phyloP scores from a whole-genome alignment of 2,888 invertebrate genomes.

The Trilocha varians region DNA sequence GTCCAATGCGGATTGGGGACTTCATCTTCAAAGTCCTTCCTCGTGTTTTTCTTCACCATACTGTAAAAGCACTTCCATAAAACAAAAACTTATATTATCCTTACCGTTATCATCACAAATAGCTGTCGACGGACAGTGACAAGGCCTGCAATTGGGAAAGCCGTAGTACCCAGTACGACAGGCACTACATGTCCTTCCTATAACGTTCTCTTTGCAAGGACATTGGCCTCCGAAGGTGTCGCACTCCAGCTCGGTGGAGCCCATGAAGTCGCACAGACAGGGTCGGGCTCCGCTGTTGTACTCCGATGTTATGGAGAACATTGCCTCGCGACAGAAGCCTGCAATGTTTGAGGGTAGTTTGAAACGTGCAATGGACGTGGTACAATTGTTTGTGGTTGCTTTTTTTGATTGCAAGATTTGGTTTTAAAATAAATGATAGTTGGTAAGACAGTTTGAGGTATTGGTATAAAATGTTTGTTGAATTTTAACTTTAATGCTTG shows the following conservation, averaged over 20 bases:
- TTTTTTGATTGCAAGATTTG: too few relatives aligned
- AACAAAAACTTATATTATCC: constrained; percentile 7
- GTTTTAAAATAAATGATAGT: too few relatives aligned
- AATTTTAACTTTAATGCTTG: neutral
- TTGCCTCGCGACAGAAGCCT: constrained; percentile 91
- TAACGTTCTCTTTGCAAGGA: constrained; percentile 91
- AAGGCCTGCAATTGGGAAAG: constrained; percentile 94
- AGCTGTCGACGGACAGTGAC: constrained; percentile 88
- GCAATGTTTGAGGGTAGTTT: too few relatives aligned
- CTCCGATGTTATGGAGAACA: constrained; percentile 94
- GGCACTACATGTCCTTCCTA: constrained; percentile 88
- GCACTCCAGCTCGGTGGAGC: constrained; percentile 89
- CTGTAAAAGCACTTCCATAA: too few relatives aligned
- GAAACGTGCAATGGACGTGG: too few relatives aligned
- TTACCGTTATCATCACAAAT: constrained; percentile 81
- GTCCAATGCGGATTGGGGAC: too few relatives aligned
- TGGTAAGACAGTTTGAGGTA: too few relatives aligned
- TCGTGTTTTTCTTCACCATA: too few relatives aligned
- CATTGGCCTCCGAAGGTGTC: constrained; percentile 97
- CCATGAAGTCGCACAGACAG: constrained; percentile 91
- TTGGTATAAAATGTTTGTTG: too few relatives aligned
- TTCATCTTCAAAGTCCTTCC: too few relatives aligned
- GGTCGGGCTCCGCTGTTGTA: constrained; percentile 94
- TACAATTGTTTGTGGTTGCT: too few relatives aligned
- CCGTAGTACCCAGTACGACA: constrained; percentile 95